Evolutionary conservation across 2,113 vertebrate species (phyloP).

Genomic region (Cervus canadensis): DNA sequence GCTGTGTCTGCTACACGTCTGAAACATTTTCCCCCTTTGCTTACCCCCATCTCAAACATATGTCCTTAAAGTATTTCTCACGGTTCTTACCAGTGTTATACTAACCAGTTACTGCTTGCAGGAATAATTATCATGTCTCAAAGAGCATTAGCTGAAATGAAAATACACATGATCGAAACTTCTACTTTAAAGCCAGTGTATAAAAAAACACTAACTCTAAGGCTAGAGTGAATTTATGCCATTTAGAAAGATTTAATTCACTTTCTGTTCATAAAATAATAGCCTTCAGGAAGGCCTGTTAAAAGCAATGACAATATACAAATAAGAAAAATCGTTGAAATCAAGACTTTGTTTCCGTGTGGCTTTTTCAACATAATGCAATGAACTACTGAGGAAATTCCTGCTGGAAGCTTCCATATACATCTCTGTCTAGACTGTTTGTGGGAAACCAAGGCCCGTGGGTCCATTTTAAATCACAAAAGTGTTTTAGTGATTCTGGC

Average conservation of each 20-base stretch:
- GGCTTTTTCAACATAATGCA: not conserved
- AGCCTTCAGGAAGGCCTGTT: not conserved
- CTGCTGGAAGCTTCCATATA: not conserved
- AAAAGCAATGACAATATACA: not conserved
- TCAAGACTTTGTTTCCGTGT: not conserved
- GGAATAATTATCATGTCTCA: not conserved
- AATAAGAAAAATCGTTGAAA: not conserved
- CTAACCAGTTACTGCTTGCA: not conserved
- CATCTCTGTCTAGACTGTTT: not conserved
- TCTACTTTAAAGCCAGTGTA: not conserved
- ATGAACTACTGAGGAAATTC: not conserved
- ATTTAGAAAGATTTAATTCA: conserved; percentile 43
- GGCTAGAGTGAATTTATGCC: not conserved
- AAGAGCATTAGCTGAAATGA: not conserved
- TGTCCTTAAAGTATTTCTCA: not conserved
- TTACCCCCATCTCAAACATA: not conserved
- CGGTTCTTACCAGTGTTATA: not conserved
- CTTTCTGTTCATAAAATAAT: conserved; percentile 52
- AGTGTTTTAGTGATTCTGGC: not conserved
- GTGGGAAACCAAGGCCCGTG: not conserved
- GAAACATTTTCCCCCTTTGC: not conserved
- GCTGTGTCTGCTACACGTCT: not conserved
- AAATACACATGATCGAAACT: not conserved
- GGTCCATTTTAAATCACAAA: not conserved
- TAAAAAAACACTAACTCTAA: not conserved